These are phyloP conservation scores for Chionodraco myersi DNA, from an alignment of 2,113 vertebrate species.

Conservation along the genomic window DNA sequence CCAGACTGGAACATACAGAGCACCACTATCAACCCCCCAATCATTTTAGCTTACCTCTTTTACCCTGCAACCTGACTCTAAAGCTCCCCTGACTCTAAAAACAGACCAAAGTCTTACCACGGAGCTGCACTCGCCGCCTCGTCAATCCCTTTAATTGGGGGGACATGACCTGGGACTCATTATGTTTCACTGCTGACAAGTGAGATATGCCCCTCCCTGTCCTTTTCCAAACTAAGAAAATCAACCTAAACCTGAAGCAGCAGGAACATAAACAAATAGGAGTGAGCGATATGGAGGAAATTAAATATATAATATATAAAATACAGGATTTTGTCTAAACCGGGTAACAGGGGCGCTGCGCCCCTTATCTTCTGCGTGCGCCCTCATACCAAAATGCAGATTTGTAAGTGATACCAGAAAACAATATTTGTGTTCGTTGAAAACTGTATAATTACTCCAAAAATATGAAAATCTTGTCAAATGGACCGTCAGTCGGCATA, in stretches of 20 bases:
- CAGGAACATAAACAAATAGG: background rate
- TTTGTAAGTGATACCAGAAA: too few species aligned
- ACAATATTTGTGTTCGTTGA: too few species aligned
- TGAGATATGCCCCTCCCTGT: background rate
- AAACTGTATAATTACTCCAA: too few species aligned
- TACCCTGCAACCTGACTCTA: constrained; percentile 37
- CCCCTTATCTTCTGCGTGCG: too few species aligned
- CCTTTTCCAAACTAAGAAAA: background rate
- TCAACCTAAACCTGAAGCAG: background rate
- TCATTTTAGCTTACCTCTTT: constrained; percentile 22
- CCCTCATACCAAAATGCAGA: too few species aligned
- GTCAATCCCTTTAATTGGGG: constrained; percentile 19
- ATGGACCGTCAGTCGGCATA: too few species aligned
- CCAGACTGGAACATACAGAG: background rate
- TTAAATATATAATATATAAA: too few species aligned
- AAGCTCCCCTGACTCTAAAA: constrained; percentile 46
- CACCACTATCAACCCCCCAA: background rate
- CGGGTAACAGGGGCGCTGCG: too few species aligned
- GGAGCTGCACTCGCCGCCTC: background rate
- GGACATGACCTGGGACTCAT: constrained; percentile 13
- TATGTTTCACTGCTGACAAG: background rate
- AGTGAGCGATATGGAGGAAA: too few species aligned
- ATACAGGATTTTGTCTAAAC: too few species aligned
- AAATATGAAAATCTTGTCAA: too few species aligned
- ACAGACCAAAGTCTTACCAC: constrained; percentile 31